A percentile compares a stretch with the other conserved stretches of the same genome.
Conservation (phyloP, 2,113 vertebrate genomes). For the Anguilla rostrata region DNA sequence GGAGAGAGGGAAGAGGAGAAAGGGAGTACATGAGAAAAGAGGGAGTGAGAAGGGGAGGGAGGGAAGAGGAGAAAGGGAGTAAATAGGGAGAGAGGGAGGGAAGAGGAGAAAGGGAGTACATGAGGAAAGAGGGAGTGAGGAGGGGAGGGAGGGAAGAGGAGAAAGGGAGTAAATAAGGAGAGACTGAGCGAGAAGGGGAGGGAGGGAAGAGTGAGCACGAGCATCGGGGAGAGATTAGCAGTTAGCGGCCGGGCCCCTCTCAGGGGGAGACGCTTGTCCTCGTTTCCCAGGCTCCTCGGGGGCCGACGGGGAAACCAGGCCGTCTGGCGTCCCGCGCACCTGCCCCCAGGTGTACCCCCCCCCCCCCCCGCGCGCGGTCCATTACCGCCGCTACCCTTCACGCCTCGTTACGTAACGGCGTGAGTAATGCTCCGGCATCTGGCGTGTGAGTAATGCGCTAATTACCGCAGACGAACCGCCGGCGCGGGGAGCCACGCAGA, state of each 20-base stretch:
- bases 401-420: not conserved
- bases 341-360: not conserved
- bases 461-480: not conserved
- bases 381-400: not conserved
- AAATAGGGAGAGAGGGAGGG: too few relatives aligned
- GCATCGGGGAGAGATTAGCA: not conserved
- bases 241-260: not conserved
- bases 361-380: not conserved
- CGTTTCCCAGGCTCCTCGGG: not conserved
- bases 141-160: too few relatives aligned
- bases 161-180: too few relatives aligned
- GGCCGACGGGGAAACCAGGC: not conserved
- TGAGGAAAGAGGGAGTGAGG: too few relatives aligned
- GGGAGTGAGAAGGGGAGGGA: too few relatives aligned
- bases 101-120: too few relatives aligned
- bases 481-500: not conserved
- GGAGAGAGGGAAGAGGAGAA: too few relatives aligned
- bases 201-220: not conserved
- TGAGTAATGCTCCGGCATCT: not conserved
- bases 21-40: too few relatives aligned
- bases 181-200: not conserved
- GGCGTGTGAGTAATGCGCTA: not conserved
- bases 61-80: too few relatives aligned
- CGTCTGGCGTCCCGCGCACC: not conserved
- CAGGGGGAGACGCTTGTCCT: not conserved